Base-by-base conservation (phyloP, 1,140 invertebrate genomes). In the Lepidostoma basale region DNA sequence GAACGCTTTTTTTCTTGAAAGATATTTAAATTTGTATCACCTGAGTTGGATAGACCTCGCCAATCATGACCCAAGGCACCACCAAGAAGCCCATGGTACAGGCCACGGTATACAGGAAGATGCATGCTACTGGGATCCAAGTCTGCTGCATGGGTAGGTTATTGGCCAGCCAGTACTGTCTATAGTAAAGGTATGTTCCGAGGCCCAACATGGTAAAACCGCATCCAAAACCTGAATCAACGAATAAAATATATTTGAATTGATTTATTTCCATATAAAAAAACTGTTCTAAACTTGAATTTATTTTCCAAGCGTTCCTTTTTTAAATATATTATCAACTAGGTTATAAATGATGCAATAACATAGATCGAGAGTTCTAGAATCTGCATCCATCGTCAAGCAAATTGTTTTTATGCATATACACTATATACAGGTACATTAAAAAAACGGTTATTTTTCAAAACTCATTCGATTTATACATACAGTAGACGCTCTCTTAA, bases 31-130 rank as follows among this genome's bases (percentile, higher is more conserved):
- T 12, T 12, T 2, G 5, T 9, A 33, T 33, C 30, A 83, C 82
- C 79, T 83, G 82, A 6, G 81, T 83, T 1, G 88, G 88, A 76
- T 89, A 89, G 5, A 90, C 86, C 76, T 90, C 88, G 2, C 89
- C 88, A 64, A 91, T 90, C 88, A 91, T 90, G 0, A 91, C 83
- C 88, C 88, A 90, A 0, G 89, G 89, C 4, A 91, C 85, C 12
- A 90, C 88, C 9, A 90, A 74, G 68, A 88, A 91, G 0, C 89
- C 89, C 16, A 90, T 75, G 0, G 88, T 89, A 40, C 88, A 90
- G 3, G 85, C 81, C 12, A 88, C 79, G 0, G 84, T 88, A 74
- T 89, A 91, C 0, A 84, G 66, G 68, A 86, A 88, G 62, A 91
- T 86, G 63, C 84, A 85, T 1, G 84, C 74, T 0, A 89, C 80